Evolutionary conservation across 2,888 invertebrate genomes (phyloP).

Genomic region (Nephrotoma guestfalica): DNA sequence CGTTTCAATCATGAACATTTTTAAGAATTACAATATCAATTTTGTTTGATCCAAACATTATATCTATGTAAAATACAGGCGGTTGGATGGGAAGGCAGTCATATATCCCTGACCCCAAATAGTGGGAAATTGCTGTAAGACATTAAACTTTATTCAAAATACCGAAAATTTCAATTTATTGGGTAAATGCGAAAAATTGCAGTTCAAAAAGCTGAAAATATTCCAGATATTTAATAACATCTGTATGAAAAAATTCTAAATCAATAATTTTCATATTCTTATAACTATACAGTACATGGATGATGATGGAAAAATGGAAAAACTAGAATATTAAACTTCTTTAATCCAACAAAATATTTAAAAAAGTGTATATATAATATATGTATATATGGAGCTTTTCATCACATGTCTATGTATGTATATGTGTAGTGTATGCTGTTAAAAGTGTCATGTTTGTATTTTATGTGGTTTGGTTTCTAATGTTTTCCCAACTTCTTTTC

Average conservation of each 20-base stretch:
- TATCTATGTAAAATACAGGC: too few relatives aligned
- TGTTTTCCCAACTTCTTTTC: background rate
- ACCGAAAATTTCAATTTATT: background rate
- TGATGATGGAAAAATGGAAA: background rate
- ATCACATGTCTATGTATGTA: background rate
- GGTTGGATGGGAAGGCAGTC: too few relatives aligned
- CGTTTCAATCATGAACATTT: too few relatives aligned
- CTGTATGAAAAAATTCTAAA: background rate
- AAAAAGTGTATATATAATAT: background rate
- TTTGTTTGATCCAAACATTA: too few relatives aligned
- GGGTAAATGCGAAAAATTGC: background rate
- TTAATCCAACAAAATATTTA: background rate
- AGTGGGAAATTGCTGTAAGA: too few relatives aligned
- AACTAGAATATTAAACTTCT: background rate
- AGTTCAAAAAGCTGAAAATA: background rate
- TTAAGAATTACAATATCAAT: too few relatives aligned
- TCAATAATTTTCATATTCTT: background rate
- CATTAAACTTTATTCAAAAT: background rate
- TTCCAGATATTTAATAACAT: background rate
- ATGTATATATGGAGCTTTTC: background rate
- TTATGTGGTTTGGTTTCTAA: background rate
- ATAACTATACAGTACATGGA: background rate
- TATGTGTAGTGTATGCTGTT: background rate
- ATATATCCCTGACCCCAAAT: too few relatives aligned
- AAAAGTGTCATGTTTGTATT: background rate